Base-by-base conservation (phyloP, 1,140 invertebrate species). In the Bombus impatiens region DNA sequence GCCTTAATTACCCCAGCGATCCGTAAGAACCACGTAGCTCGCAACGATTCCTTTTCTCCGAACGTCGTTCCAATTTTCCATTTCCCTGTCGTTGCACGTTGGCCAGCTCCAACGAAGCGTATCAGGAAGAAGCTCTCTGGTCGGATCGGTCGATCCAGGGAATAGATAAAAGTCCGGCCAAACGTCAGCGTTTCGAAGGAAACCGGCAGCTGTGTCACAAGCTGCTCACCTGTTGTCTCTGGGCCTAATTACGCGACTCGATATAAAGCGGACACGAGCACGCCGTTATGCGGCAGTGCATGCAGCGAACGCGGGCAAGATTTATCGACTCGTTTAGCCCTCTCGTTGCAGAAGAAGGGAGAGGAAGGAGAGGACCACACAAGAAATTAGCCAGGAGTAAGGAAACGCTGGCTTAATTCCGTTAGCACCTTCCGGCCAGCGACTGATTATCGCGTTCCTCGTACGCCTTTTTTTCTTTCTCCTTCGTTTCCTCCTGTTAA, bases 161-260 rank as follows among this genome's bases (percentile, higher is more conserved):
- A n/a, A 12, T 37, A 59, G 82, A 84, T 78, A 78, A 78, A 44
- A 42, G 44, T 42, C 67, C 47, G 47, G 47, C 10, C 35, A 75
- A 15, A 79, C 79, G 88, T 81, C 83, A 80, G 47, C 57, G 18
- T 77, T n/a, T n/a, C 40, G 59, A 82, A 75, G 86, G 78, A 78
- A 82, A 47, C 28, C 81, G 78, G 89, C 89, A 90, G 89, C 88
- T 90, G 89, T 87, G 82, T 85, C 86, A 79, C 88, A 62, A 10
- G 59, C 76, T 59, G 78, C 88, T 90, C 89, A 90, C 89, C 89
- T 90, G 89, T 90, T 90, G 89, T 90, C 86, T 90, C 82, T 87
- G 75, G 78, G 85, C 82, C 88, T 90, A 90, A 90, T 90, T 90
- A 90, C 86, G 80, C 75, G 42, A 72, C 78, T 65, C 88, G 57